Base-by-base conservation (phyloP, 2,113 vertebrate species). In the Cnemophilus loriae region DNA sequence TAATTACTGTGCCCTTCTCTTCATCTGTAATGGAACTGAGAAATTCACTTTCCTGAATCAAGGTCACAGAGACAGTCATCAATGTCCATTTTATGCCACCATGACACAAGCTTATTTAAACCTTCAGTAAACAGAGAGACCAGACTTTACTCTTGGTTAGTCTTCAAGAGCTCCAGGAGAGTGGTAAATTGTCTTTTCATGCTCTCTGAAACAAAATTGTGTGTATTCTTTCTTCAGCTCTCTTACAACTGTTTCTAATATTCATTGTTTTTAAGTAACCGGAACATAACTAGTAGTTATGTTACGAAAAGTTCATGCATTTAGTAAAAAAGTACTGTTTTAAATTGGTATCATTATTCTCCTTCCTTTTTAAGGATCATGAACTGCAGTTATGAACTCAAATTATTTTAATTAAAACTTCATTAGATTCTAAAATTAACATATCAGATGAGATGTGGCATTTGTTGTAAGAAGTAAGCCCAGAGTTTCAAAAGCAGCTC, bases 371-470 rank as follows among this genome's bases (percentile, higher is more conserved):
- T 82, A 70, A 68, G 57, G 55, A 46, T 71, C 65, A n/a, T 65
- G 84, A 93, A 94, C 82, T 93, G 85, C 95, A 89, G 84, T 97
- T 84, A 96, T 87, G 90, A 97, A 85, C 76, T 94, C 53, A 84
- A 97, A 96, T 96, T 69, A 97, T 91, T 97, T 97, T 94, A 96
- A 89, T 96, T 96, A 97, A 93, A 97, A 64, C 64, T 84, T 84
- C 56, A 86, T 94, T 95, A 96, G 68, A 53, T 96, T 95, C 90
- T 76, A 70, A 97, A 96, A 97, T 97, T 96, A 96, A 35, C 90
- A 90, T 92, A 93, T 89, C 89, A 97, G 95, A 94, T 86, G 71
- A 94, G 70, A 96, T 83, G 68, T 92, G 32, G 20, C 23, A 82
- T 92, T 96, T 73, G 90, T 47, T 52, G 32, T 21, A 47, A 81